Base-by-base conservation (phyloP, 2,888 invertebrate genomes). In the Drosophila barbarae region DNA sequence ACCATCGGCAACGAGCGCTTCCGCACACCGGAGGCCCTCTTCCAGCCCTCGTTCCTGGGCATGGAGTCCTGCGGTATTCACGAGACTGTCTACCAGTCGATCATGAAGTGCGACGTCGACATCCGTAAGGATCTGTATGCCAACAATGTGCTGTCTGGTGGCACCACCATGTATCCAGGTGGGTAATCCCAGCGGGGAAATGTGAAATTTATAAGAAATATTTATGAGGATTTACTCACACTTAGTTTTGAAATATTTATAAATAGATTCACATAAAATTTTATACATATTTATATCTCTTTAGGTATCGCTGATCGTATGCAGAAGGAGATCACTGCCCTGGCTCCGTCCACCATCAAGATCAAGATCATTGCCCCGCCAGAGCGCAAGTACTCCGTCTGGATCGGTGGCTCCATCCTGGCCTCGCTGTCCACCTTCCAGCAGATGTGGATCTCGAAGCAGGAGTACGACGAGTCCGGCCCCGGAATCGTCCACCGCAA, bases 61-160 rank as follows among this genome's bases (percentile, higher is more conserved):
- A 90, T 90, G 96, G 96, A 96, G 93, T 95, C 95, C 74, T 94
- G 94, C 91, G 96, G 95, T 88, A 96, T 96, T 92, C 96, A 96
- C 91, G 96, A 96, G 91, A 96, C 96, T 90, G 95, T 95, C 88
- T 97, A 96, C 94, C 96, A 96, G 93, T 96, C 96, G 90, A 97
- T 97, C 94, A 96, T 96, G 96, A 96, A 96, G 94, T 97, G 96
- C 92, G 96, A 96, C 91, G 95, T 97, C 52, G 96, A 97, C 91
- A 97, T 96, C 93, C 93, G 96, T 91, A 95, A 95, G 93, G 95
- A 95, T 92, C 91, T 96, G 92, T 96, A 96, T 92, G 95, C 95
- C 92, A 95, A 95, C 93, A 95, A 95, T 84, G 96, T 96, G 88
- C 92, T 96, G 89, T 96, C 96, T 85, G 95, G 95, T 88, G 95